Base-by-base conservation (phyloP, 2,888 invertebrate species). In the Sinopyrophorus schimmeli region DNA sequence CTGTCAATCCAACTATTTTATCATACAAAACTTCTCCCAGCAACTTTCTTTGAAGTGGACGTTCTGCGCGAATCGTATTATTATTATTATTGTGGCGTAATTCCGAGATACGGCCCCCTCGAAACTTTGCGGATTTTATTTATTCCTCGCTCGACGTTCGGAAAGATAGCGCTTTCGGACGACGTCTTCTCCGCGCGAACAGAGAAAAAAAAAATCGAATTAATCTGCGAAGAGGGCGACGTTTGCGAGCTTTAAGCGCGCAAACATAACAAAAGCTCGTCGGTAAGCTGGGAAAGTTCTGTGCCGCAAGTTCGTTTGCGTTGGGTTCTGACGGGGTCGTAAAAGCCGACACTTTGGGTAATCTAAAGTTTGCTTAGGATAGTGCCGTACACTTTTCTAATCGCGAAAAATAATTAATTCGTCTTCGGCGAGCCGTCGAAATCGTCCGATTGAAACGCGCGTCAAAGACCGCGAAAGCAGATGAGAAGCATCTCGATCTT, bases 11-110 rank as follows among this genome's bases (percentile, higher is more conserved):
- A 34, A 47, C 53, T 47, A 42, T 50, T 56, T 51, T 51, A 50
- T 56, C 55, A 48, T 48, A 50, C 27, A 53, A 55, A 55, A 44
- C 52, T 49, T 55, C n/a, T n/a, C n/a, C n/a, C n/a, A 49, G 47
- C 48, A 46, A 48, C 34, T 51, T 50, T 46, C 47, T 32, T 47
- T 47, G 47, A 53, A 48, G 40, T 53, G 47, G 43, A 53, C 44
- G 38, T 40, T 40, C n/a, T 48, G 27, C 23, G 39, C 40, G 21
- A 43, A 35, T 44, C 44, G 35, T 43, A 27, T 39, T 47, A 32
- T 38, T 42, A 23, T 27, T 43, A 27, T 39, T 47, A 32, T 38
- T 42, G 27, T 27, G 35, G 27, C 47, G 42, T 47, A 43, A 42
- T 53, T 51, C 42, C 40, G 34, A 47, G 27, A 46, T 39, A 35